These are phyloP conservation scores for Neodiprion fabricii DNA, from an alignment of 1,140 invertebrate genomes.

Conservation along the genomic window DNA sequence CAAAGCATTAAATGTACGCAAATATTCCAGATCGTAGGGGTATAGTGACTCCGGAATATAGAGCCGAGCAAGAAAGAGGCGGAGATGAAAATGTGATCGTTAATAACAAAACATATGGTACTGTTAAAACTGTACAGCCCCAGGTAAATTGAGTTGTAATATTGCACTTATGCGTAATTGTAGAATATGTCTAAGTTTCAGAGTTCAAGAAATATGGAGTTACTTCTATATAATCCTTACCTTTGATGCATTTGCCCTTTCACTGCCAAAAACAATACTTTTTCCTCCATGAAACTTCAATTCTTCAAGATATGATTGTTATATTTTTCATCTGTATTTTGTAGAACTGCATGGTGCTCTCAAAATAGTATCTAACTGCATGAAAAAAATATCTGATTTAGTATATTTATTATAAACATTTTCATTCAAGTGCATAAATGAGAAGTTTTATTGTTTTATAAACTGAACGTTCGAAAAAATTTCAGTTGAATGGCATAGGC, in stretches of 20 bases:
- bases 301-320: slow-evolving; percentile 8
- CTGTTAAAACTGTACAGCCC: slow-evolving; percentile 62
- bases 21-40: slow-evolving; percentile 67
- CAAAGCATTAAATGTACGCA: background rate
- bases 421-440: slow-evolving; percentile 6
- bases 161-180: no score
- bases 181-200: no score
- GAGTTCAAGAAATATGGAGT: background rate
- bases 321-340: slow-evolving; percentile 4
- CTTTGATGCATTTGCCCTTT: no score
- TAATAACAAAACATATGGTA: slow-evolving; percentile 64
- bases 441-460: slow-evolving; percentile 16
- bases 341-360: background rate
- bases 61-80: slow-evolving; percentile 64
- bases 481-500: slow-evolving; percentile 50
- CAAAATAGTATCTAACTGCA: background rate
- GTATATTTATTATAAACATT: no score
- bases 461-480: slow-evolving; percentile 24
- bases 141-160: slow-evolving; percentile 47
- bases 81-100: slow-evolving; percentile 56
- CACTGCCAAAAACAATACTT: background rate
- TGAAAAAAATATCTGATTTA: slow-evolving; percentile 5
- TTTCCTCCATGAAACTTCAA: slow-evolving; percentile 3
- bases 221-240: no score
- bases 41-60: slow-evolving; percentile 74